Conservation (phyloP, 2,888 invertebrate genomes). For the Seira sanloemensis region DNA sequence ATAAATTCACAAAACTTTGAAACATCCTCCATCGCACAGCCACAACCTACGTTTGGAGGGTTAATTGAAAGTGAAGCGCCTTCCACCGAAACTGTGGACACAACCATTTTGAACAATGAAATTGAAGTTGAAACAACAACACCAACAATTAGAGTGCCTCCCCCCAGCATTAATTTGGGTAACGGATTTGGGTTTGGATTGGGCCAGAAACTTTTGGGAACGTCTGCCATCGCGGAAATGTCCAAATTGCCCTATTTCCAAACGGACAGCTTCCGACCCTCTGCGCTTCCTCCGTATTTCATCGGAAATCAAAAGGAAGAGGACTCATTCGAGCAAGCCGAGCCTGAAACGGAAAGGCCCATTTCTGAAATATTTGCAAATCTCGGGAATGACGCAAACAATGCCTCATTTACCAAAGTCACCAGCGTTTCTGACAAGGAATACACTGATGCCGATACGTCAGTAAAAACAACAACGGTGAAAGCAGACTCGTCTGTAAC, state of each 20-base stretch:
- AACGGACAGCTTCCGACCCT: conserved; percentile 32
- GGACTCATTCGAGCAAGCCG: background rate
- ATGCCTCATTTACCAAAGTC: conserved; percentile 13
- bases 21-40: too few species aligned
- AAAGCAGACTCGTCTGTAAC: background rate
- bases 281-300: background rate
- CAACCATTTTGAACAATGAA: too few species aligned
- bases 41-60: too few species aligned
- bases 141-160: background rate
- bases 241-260: conserved; percentile 37
- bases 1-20: too few species aligned
- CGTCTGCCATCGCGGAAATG: conserved; percentile 41
- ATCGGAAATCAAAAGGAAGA: background rate
- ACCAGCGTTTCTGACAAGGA: background rate
- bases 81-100: too few species aligned
- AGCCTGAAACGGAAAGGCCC: background rate
- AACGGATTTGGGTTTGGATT: too few species aligned
- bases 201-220: background rate
- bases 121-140: background rate
- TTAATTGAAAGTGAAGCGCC: too few species aligned
- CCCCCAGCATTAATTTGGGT: too few species aligned
- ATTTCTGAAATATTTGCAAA: background rate
- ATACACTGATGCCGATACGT: background rate
- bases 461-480: background rate
- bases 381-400: background rate